phyloP scores from a whole-genome alignment of 2,888 invertebrate species.

The Colostygia pectinataria region DNA sequence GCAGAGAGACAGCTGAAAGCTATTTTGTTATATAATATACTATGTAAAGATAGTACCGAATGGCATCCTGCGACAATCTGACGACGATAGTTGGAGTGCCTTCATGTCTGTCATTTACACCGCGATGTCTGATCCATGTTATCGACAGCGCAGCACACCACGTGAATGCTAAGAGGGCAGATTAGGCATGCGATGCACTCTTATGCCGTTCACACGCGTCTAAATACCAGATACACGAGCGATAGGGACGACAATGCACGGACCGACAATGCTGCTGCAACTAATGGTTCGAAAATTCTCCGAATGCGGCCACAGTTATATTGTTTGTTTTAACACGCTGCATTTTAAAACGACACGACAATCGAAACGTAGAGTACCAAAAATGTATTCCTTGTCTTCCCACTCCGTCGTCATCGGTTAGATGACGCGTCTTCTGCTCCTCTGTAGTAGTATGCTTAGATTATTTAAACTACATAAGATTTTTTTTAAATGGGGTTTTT shows the following conservation, averaged over 20 bases:
- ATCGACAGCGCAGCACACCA: conserved; percentile 54
- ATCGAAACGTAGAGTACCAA: background rate
- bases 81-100: conserved; percentile 15
- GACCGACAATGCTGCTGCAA: conserved; percentile 26
- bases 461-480: too few relatives aligned
- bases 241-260: conserved; percentile 29
- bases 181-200: conserved; percentile 70
- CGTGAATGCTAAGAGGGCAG: conserved; percentile 67
- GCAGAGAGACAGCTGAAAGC: too few relatives aligned
- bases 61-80: conserved; percentile 22
- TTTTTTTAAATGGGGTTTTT: too few relatives aligned
- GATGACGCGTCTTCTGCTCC: too few relatives aligned
- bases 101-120: conserved; percentile 41
- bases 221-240: conserved; percentile 46
- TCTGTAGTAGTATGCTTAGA: too few relatives aligned
- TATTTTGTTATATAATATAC: too few relatives aligned
- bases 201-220: conserved; percentile 68
- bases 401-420: too few relatives aligned
- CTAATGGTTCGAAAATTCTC: conserved; percentile 15
- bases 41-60: conserved; percentile 15
- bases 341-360: background rate
- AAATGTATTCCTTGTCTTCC: too few relatives aligned
- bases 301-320: conserved; percentile 1
- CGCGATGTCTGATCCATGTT: conserved; percentile 51
- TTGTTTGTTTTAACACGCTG: background rate